phyloP scores from a whole-genome alignment of 1,140 invertebrate species.

The Aphaenogaster rudis region DNA sequence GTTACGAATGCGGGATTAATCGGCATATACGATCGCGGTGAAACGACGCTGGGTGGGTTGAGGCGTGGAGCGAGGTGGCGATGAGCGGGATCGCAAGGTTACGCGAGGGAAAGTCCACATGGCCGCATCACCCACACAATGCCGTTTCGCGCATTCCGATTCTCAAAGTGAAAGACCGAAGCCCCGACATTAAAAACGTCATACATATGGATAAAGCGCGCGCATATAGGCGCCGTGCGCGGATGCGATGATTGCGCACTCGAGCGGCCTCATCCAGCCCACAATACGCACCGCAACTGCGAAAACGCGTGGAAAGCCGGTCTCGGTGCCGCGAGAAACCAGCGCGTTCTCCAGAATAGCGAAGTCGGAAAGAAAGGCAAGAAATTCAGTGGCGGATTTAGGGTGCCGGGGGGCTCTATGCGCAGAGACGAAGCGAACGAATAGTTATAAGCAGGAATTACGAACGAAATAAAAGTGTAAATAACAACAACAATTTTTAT shows the following conservation, averaged over 20 bases:
- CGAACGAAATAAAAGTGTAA: background rate
- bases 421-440: background rate
- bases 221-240: slow-evolving; percentile 9
- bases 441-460: background rate
- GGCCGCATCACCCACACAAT: slow-evolving; percentile 73
- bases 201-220: slow-evolving; percentile 53
- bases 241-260: slow-evolving; percentile 38
- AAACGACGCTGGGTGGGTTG: slow-evolving; percentile 10
- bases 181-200: slow-evolving; percentile 65
- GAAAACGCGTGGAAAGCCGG: slow-evolving; percentile 59
- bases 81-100: slow-evolving; percentile 72
- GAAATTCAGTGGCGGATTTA: slow-evolving; percentile 28
- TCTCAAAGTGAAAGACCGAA: slow-evolving; percentile 79
- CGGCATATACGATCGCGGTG: slow-evolving; percentile 3
- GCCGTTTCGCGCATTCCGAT: slow-evolving; percentile 77
- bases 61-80: slow-evolving; percentile 3
- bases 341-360: slow-evolving; percentile 26
- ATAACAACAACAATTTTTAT: background rate
- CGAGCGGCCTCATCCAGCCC: slow-evolving; percentile 9
- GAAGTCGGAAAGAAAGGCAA: slow-evolving; percentile 16
- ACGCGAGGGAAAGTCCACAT: slow-evolving; percentile 74
- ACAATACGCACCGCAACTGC: slow-evolving; percentile 27
- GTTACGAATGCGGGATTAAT: slow-evolving; percentile 28
- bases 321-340: slow-evolving; percentile 44
- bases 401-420: background rate